Conservation (phyloP, 2,113 vertebrate species). For the Colossoma macropomum region DNA sequence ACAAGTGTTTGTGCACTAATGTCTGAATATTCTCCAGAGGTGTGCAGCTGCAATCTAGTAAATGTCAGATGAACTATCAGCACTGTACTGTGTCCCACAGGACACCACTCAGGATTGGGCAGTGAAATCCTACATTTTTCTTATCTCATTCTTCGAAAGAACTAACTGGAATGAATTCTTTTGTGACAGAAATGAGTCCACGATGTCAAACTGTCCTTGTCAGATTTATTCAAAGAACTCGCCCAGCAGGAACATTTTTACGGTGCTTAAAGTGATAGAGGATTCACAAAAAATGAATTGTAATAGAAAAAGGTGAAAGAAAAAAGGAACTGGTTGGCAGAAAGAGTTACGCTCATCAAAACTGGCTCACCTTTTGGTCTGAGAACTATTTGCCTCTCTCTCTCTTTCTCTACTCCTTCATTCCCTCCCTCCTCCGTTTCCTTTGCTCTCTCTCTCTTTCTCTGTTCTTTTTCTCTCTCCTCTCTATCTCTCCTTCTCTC, state of each 20-base stretch:
- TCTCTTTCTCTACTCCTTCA: too few relatives aligned
- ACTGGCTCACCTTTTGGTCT: neutral
- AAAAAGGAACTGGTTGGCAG: neutral
- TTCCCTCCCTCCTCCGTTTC: too few relatives aligned
- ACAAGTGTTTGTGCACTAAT: neutral
- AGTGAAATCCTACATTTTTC: neutral
- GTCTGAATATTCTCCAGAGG: neutral
- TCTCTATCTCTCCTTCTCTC: too few relatives aligned
- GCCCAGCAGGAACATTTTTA: neutral
- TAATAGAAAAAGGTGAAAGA: neutral
- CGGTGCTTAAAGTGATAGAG: neutral
- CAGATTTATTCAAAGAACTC: neutral
- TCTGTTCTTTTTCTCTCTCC: too few relatives aligned
- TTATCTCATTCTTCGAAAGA: neutral
- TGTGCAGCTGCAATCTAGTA: conserved; percentile 20
- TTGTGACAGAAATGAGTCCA: neutral
- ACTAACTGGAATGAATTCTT: neutral
- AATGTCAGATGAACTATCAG: conserved; percentile 23
- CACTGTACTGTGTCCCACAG: neutral
- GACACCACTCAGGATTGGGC: neutral
- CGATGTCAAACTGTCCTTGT: neutral
- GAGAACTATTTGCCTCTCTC: neutral
- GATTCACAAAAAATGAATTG: neutral
- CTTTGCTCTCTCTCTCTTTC: too few relatives aligned
- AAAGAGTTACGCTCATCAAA: neutral